A percentile compares a stretch with the other conserved stretches of the same genome.
Evolutionary conservation across 35 echinoderm and acorn worm species (phyloP).

Genomic region (Eucidaris tribuloides): DNA sequence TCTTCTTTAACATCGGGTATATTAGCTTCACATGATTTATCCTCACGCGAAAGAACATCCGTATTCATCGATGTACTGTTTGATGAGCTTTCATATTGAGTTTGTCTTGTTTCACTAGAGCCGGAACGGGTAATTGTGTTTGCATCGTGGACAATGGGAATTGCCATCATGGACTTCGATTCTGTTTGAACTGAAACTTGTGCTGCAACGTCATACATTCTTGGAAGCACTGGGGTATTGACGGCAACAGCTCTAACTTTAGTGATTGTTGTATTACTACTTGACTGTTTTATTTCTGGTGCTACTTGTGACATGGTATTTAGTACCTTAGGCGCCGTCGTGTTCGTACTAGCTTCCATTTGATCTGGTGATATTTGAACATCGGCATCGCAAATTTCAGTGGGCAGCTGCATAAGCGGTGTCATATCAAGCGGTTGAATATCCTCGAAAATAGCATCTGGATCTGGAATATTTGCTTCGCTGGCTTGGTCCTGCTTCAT

Average conservation of each 20-base stretch:
- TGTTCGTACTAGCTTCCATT: not conserved
- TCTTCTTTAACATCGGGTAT: not conserved
- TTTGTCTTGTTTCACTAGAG: not conserved
- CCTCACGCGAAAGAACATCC: not conserved
- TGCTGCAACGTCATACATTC: conserved; percentile 13
- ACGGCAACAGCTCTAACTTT: not conserved
- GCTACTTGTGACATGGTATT: conserved; percentile 29
- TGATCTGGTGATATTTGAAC: not conserved
- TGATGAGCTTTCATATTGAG: not conserved
- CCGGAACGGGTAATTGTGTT: not conserved
- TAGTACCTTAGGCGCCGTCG: not conserved
- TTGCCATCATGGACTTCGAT: conserved; percentile 24
- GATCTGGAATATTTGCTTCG: not conserved
- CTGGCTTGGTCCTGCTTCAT: not conserved
- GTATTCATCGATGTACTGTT: not conserved
- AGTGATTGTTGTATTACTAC: not conserved
- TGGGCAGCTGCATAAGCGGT: no score
- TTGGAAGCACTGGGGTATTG: not conserved
- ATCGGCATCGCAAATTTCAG: not conserved
- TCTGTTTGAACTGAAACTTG: conserved; percentile 19
- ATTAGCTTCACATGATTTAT: conserved; percentile 17
- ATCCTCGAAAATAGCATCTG: no score
- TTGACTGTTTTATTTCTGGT: conserved; percentile 6
- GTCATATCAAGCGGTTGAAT: no score
- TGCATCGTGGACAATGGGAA: not conserved